Evolutionary conservation across 2,113 vertebrate genomes (phyloP).

Genomic region (Ivindomyrus marchei): DNA sequence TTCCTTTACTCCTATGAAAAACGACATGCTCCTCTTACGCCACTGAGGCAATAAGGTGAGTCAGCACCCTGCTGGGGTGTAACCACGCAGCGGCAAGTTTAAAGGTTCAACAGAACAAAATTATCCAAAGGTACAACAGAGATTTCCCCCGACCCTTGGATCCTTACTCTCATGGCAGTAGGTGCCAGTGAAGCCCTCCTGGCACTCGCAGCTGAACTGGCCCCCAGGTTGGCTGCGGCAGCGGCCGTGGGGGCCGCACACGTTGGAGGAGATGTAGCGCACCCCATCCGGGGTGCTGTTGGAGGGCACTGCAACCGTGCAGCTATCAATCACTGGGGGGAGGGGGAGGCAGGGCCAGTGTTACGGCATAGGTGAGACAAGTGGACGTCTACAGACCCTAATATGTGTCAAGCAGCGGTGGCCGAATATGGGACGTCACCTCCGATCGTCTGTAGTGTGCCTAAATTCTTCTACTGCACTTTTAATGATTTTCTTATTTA

Average conservation of each 20-base stretch:
- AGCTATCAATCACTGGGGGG: constrained; percentile 91
- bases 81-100: background rate
- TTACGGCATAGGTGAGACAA: background rate
- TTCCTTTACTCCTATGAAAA: background rate
- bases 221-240: constrained; percentile 90
- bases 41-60: background rate
- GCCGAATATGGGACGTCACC: too few species aligned
- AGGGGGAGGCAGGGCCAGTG: background rate
- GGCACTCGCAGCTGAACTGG: constrained; percentile 96
- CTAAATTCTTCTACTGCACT: background rate
- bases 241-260: constrained; percentile 89
- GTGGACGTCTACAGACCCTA: background rate
- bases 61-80: background rate
- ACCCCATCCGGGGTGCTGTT: constrained; percentile 88
- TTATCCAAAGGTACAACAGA: background rate
- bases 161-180: constrained; percentile 98
- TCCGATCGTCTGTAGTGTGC: too few species aligned
- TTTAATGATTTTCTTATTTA: background rate
- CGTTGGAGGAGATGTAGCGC: constrained; percentile 93
- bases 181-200: constrained; percentile 94
- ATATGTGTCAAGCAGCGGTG: background rate
- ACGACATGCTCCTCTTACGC: background rate
- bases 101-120: background rate
- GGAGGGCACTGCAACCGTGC: constrained; percentile 88
- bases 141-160: background rate